Evolutionary conservation across 2,113 vertebrate species (phyloP), one percentile per base, ranked within the genome.

Genomic region (Hippocampus guttulatus): DNA sequence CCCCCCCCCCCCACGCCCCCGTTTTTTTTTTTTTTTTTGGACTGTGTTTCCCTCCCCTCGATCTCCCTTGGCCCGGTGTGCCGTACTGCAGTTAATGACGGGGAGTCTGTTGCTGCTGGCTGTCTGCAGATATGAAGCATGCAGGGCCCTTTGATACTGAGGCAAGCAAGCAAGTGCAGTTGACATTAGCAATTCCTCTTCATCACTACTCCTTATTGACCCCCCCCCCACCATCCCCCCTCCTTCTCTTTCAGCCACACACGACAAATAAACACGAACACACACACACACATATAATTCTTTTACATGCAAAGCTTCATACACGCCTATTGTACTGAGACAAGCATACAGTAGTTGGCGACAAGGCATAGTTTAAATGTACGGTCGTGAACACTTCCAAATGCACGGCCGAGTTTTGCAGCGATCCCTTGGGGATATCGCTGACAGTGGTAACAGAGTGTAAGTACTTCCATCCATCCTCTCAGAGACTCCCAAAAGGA

Each of bases 121-220:
- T 80, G 69, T 82, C 77, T 84, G 79, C 65, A 79, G 72, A 81
- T 78, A 77, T 81, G 74, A 81, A 78, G 78, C 76, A 69, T 63
- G 71, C 68, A 43, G 41, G 58, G 43, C 52, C 68, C 77, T 81
- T 76, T 85, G 79, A 85, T 87, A 81, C 51, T 0, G 49, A 76
- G 61, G 71, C 70, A 60, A 38, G 77, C 69, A 23, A 82, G 69
- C 65, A 69, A 80, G 72, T 70, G 69, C 70, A 68, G 62, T 71
- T 72, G 64, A 79, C 76, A 81, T 85, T 79, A 84, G 51, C 70
- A 70, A 84, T 84, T 85, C 80, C 70, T 81, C 86, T 85, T 83
- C 71, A 83, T 88, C 82, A 75, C 76, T 58, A 47, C 74, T 77
- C 68, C 78, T 81, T 61, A 73, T 69, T 25, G 15, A 60, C 66